Percentiles rank a stretch among this genome's conserved stretches.
phyloP scores from a whole-genome alignment of 2,797 vertebrate species.

The Scleropages formosus region DNA sequence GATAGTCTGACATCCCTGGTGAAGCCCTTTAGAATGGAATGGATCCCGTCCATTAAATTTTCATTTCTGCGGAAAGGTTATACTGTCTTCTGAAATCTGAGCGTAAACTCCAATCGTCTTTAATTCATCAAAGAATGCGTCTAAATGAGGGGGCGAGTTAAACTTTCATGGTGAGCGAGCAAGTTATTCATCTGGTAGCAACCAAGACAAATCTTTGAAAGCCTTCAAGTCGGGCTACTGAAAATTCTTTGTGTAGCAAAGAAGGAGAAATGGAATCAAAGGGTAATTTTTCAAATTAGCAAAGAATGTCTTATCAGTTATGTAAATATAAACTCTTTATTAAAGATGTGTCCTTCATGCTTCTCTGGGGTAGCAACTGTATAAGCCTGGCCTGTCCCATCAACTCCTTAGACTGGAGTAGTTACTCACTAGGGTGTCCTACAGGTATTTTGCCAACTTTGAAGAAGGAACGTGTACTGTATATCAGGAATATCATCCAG shows the following conservation, averaged over 20 bases:
- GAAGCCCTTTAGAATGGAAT: slow-evolving; percentile 31
- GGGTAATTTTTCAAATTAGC: not conserved
- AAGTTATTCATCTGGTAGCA: slow-evolving; percentile 28
- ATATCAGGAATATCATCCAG: not conserved
- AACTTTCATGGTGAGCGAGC: slow-evolving; percentile 47
- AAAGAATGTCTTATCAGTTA: not conserved
- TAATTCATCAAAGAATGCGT: slow-evolving; percentile 50
- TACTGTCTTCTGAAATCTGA: slow-evolving; percentile 31
- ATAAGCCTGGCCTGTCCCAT: too few relatives aligned
- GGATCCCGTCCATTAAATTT: slow-evolving; percentile 49
- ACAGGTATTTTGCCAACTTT: too few relatives aligned
- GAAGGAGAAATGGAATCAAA: not conserved
- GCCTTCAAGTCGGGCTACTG: slow-evolving; percentile 2
- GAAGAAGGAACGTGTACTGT: too few relatives aligned
- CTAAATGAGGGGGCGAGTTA: slow-evolving; percentile 47
- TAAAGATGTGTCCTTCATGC: too few relatives aligned
- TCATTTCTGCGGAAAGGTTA: slow-evolving; percentile 42
- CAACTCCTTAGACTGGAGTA: too few relatives aligned
- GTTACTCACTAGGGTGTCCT: too few relatives aligned
- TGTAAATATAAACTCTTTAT: not conserved
- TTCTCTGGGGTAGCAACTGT: too few relatives aligned
- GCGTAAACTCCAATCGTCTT: slow-evolving; percentile 43
- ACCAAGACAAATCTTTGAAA: slow-evolving; percentile 23
- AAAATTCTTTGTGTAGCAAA: not conserved
- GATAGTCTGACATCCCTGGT: slow-evolving; percentile 37